Conservation (phyloP, 1,140 invertebrate genomes). For the Ridgeia piscesae region DNA sequence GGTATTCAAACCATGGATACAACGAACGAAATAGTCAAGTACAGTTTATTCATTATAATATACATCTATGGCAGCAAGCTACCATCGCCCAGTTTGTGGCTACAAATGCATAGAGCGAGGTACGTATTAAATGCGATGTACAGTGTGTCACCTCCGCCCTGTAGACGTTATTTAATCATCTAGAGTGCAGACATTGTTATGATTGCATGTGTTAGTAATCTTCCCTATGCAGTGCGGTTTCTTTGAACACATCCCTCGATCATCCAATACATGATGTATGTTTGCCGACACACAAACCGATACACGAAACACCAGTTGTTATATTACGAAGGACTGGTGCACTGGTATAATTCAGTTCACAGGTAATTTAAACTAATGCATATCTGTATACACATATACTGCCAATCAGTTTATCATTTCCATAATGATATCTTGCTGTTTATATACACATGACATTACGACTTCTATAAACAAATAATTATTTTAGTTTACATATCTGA, state of each 20-base stretch:
- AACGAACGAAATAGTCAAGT: not conserved
- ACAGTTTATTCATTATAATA: not conserved
- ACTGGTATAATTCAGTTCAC: not conserved
- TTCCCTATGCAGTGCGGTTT: not conserved
- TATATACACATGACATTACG: not conserved
- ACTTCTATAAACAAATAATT: not conserved
- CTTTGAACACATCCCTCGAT: not conserved
- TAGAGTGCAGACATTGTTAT: not conserved
- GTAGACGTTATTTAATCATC: not conserved
- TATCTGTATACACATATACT: not conserved
- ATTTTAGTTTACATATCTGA: too few species aligned
- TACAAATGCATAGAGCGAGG: not conserved
- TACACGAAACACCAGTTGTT: not conserved
- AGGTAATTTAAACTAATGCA: not conserved
- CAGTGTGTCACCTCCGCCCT: not conserved
- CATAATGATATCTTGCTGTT: not conserved
- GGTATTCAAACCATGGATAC: not conserved
- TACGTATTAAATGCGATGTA: conserved; percentile 1
- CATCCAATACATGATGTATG: not conserved
- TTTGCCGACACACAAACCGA: not conserved
- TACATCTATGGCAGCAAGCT: conserved; percentile 4
- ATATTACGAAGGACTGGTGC: not conserved
- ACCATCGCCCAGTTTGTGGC: not conserved
- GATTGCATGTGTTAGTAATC: not conserved
- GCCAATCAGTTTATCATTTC: not conserved